Evolutionary conservation across 2,113 vertebrate genomes (phyloP).

Genomic region (Myrmecophaga tridactyla): DNA sequence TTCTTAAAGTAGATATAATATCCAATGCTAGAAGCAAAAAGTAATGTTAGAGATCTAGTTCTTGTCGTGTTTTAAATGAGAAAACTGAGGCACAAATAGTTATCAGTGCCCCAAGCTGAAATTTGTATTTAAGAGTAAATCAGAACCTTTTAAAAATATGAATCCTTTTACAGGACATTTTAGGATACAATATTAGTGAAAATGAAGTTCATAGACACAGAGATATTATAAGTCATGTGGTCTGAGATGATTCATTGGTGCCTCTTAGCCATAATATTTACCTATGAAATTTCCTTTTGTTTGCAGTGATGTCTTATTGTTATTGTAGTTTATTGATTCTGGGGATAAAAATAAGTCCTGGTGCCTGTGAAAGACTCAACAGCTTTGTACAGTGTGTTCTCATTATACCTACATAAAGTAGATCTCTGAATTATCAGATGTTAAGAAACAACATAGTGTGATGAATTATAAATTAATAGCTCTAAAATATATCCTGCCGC

Average conservation of each 20-base stretch:
- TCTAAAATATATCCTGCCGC: background rate
- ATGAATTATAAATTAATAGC: background rate
- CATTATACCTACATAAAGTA: background rate
- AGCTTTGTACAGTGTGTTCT: background rate
- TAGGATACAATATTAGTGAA: background rate
- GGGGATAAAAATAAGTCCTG: background rate
- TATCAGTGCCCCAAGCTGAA: background rate
- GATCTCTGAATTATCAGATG: background rate
- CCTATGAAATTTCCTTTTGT: background rate
- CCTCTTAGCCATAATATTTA: conserved; percentile 44
- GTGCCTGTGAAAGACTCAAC: background rate
- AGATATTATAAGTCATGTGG: conserved; percentile 5
- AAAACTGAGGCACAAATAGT: background rate
- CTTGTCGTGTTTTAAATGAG: background rate
- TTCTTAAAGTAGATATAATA: background rate
- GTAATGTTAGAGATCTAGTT: background rate
- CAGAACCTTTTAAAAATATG: background rate
- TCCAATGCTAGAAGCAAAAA: background rate
- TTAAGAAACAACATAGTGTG: background rate
- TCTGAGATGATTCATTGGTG: conserved; percentile 30
- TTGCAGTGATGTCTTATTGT: background rate
- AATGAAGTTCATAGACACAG: background rate
- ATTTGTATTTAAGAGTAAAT: background rate
- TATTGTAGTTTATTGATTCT: background rate
- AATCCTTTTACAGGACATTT: background rate